Evolutionary conservation across 1,140 invertebrate species (phyloP), one percentile per base, ranked within the genome.

Genomic region (Drosophila pachea): DNA sequence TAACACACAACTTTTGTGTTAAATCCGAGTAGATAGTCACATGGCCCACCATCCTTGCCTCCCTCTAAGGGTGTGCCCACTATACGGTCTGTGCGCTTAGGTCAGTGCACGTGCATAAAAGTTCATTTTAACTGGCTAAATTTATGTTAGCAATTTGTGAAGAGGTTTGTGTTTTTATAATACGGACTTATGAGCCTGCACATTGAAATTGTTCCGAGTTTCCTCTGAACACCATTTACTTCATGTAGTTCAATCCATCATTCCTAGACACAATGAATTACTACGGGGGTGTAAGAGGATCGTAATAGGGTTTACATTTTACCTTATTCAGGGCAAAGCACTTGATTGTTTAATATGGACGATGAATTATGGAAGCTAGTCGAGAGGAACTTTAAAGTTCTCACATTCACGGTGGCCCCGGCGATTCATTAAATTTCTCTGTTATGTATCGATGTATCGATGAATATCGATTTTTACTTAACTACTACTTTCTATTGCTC

Each of bases 1-100:
- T 84, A 83, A 78, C 75, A 83, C 65, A 74, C 45, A 74, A 84
- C 66, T 83, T 83, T 73, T 79, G 73, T 66, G 69, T 73, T 81
- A 81, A 71, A 76, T 81, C 68, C 77, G 50, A 60, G 77, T 69
- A 67, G 31, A 56, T 53, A 54, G 49, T 54, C 53, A 59, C 58
- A 49, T 36, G 29, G 22, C 29, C 31, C 9, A 5, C 11, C 7
- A 32, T 7, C 22, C 22, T 22, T 22, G 1, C 22, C 22, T 22
- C 22, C 22, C 22, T 22, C 22, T 3, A 22, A 22, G 22, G 1
- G 22, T 22, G 22, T 22, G 22, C 22, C 22, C 22, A 22, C 22
- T 22, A 3, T 2, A 22, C 22, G 22, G 22, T 22, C 22, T 22
- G 14, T 43, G 14, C 4, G 12, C 35, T 36, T 36, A 36, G 35